These are phyloP conservation scores for Drosophila percnosoma DNA, from an alignment of 2,888 invertebrate genomes.

Conservation along the genomic window DNA sequence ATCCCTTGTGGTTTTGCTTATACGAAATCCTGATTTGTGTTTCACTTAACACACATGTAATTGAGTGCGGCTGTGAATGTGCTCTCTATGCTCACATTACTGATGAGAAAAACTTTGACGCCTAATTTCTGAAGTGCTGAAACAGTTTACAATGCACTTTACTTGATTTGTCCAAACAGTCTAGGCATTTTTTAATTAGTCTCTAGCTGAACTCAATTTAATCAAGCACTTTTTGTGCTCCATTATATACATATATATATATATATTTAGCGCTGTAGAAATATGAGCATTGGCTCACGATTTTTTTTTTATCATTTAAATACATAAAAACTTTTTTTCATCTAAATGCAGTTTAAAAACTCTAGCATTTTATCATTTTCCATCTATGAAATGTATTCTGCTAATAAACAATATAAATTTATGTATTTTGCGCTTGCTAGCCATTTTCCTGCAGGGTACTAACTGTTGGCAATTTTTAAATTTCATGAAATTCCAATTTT, in stretches of 20 bases:
- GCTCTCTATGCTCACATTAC: constrained; percentile 6
- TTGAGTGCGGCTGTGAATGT: constrained; percentile 16
- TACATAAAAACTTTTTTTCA: background rate
- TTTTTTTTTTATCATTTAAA: background rate
- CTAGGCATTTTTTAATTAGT: background rate
- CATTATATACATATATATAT: no score
- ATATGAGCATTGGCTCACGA: background rate
- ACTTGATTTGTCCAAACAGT: constrained; percentile 9
- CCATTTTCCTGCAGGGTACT: background rate
- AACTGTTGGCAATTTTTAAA: background rate
- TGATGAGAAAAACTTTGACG: constrained; percentile 12
- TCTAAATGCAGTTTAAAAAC: background rate
- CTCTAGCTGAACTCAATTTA: background rate
- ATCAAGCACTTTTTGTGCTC: no score
- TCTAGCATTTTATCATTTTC: background rate
- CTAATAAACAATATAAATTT: background rate
- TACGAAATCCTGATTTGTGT: constrained; percentile 40
- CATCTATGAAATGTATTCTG: background rate
- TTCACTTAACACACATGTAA: constrained; percentile 45
- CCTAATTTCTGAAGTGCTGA: constrained; percentile 17
- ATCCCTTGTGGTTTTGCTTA: constrained; percentile 16
- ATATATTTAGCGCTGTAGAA: background rate
- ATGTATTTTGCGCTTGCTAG: background rate
- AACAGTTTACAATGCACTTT: constrained; percentile 23
- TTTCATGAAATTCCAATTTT: constrained; percentile 29